These are phyloP conservation scores for Babyrousa celebensis DNA, from an alignment of 2,797 vertebrate species.

Conservation along the genomic window DNA sequence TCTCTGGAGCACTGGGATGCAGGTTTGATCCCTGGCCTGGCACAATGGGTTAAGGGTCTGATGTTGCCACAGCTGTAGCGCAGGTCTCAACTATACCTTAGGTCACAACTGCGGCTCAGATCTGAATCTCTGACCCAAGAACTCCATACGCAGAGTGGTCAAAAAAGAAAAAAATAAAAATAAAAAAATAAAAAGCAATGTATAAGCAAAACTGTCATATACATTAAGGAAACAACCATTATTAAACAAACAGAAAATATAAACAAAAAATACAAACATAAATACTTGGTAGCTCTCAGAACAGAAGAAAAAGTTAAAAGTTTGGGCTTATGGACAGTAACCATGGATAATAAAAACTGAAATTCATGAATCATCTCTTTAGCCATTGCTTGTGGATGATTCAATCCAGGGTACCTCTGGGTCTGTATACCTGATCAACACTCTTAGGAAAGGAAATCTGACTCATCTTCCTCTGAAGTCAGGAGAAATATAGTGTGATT, in stretches of 20 bases:
- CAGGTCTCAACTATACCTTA: too few relatives aligned
- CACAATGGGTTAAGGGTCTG: too few relatives aligned
- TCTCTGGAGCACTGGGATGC: too few relatives aligned
- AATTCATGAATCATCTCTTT: neutral
- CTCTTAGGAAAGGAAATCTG: neutral
- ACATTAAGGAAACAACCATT: neutral
- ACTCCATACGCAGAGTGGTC: too few relatives aligned
- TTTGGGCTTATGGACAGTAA: neutral
- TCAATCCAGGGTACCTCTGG: neutral
- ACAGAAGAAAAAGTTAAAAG: neutral
- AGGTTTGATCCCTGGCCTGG: too few relatives aligned
- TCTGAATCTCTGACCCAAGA: too few relatives aligned
- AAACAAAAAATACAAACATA: too few relatives aligned
- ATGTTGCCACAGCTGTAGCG: too few relatives aligned
- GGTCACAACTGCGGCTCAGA: too few relatives aligned
- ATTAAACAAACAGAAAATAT: neutral
- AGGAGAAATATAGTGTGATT: neutral
- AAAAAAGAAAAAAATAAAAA: too few relatives aligned
- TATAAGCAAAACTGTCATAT: neutral
- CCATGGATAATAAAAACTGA: neutral
- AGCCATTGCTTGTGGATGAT: neutral
- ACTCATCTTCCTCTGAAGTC: neutral
- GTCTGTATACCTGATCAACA: neutral
- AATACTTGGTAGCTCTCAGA: neutral
- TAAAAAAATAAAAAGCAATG: neutral